Conservation (phyloP, 2,113 vertebrate genomes). For the Taxidea taxus region DNA sequence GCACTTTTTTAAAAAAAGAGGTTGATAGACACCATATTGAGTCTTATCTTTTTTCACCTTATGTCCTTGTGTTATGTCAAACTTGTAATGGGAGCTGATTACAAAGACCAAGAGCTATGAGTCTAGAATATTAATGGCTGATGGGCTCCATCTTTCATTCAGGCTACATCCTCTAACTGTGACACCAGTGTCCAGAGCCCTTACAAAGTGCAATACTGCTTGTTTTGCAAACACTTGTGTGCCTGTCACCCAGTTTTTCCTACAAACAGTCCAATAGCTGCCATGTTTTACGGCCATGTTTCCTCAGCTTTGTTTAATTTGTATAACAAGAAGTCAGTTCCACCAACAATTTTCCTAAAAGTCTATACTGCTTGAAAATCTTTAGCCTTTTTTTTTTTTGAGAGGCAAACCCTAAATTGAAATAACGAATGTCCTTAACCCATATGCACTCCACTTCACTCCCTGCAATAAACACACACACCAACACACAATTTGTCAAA, state of each 20-base stretch:
- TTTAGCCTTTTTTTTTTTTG: constrained; percentile 16
- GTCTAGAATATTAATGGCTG: background rate
- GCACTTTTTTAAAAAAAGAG: background rate
- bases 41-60: constrained; percentile 28
- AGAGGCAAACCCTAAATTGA: constrained; percentile 16
- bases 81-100: background rate
- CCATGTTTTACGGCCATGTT: constrained; percentile 11
- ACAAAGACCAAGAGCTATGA: background rate
- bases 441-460: background rate
- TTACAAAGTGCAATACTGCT: constrained; percentile 68
- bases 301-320: constrained; percentile 57
- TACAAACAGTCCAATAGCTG: constrained; percentile 33
- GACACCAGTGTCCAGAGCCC: constrained; percentile 45
- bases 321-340: constrained; percentile 33
- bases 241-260: constrained; percentile 36
- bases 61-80: background rate
- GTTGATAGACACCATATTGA: constrained; percentile 28
- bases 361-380: background rate
- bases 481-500: constrained; percentile 54
- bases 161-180: background rate
- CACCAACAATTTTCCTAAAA: background rate
- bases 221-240: constrained; percentile 55
- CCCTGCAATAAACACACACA: constrained; percentile 48
- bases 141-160: constrained; percentile 6
- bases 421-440: constrained; percentile 54